Percentiles rank a stretch among this genome's conserved stretches.
Evolutionary conservation across 2,113 vertebrate species (phyloP).

Genomic region (Butorides virescens): DNA sequence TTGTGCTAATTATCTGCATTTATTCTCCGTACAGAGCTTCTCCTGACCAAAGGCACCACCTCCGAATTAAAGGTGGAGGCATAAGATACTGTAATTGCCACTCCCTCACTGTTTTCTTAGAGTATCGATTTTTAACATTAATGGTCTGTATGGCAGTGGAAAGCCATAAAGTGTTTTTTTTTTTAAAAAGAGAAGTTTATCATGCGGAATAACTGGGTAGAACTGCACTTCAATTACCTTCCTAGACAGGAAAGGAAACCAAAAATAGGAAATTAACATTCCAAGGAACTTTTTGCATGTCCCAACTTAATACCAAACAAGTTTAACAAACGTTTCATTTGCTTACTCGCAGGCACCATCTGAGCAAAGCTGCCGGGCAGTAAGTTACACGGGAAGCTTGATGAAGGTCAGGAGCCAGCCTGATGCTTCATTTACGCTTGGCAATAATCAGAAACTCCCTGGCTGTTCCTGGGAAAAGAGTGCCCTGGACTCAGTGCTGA

Average conservation of each 20-base stretch:
- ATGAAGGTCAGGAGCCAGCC: not conserved
- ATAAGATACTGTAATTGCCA: not conserved
- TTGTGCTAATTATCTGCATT: not conserved
- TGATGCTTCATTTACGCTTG: not conserved
- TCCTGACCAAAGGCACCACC: not conserved
- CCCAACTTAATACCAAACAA: not conserved
- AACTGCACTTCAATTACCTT: not conserved
- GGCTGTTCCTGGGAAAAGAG: not conserved
- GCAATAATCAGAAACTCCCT: not conserved
- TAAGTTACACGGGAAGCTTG: not conserved
- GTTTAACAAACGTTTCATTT: not conserved
- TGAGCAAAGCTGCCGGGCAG: not conserved
- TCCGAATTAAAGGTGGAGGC: not conserved
- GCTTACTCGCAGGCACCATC: not conserved
- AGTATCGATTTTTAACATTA: not conserved
- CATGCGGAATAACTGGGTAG: not conserved
- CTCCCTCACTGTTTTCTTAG: not conserved
- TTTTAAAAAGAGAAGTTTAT: not conserved
- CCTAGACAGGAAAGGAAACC: not conserved
- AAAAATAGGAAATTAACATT: not conserved
- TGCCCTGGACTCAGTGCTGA: not conserved
- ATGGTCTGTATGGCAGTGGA: not conserved
- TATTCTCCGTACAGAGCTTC: not conserved
- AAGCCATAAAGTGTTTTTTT: not conserved
- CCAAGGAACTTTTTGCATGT: not conserved